phyloP scores from a whole-genome alignment of 2,113 vertebrate species.

The Eurypyga helias region DNA sequence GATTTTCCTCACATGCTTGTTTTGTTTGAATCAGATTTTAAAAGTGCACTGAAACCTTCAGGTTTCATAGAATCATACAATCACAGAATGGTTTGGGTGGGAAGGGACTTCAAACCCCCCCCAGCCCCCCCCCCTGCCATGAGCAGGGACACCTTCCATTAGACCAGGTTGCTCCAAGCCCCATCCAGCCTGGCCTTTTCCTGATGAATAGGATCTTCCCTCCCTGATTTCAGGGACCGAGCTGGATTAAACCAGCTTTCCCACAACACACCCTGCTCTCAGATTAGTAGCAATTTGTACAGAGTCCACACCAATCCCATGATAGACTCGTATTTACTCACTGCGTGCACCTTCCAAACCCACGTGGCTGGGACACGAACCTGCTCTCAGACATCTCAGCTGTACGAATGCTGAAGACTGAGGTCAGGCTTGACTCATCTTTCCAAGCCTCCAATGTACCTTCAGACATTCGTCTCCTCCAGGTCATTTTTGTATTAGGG shows the following conservation, averaged over 20 bases:
- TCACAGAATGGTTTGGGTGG: too few relatives aligned
- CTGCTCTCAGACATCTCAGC: neutral
- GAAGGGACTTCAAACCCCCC: too few relatives aligned
- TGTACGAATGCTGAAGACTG: neutral
- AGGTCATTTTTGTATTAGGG: neutral
- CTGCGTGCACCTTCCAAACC: neutral
- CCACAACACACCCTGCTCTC: too few relatives aligned
- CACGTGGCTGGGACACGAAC: neutral
- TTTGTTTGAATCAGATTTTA: neutral
- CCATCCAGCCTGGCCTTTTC: neutral
- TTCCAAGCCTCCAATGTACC: neutral
- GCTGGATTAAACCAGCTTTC: neutral
- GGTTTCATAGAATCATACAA: neutral
- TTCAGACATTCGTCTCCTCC: neutral
- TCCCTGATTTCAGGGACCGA: neutral
- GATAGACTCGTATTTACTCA: neutral
- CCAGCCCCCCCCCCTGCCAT: too few relatives aligned
- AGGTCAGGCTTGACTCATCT: neutral
- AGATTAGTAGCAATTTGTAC: neutral
- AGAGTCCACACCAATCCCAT: neutral
- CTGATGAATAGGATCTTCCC: neutral
- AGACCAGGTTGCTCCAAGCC: too few relatives aligned
- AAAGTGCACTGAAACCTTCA: neutral
- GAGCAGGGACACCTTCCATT: too few relatives aligned
- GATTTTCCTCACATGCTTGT: neutral